Base-by-base conservation (phyloP, 2,113 vertebrate genomes). In the Meriones unguiculatus region DNA sequence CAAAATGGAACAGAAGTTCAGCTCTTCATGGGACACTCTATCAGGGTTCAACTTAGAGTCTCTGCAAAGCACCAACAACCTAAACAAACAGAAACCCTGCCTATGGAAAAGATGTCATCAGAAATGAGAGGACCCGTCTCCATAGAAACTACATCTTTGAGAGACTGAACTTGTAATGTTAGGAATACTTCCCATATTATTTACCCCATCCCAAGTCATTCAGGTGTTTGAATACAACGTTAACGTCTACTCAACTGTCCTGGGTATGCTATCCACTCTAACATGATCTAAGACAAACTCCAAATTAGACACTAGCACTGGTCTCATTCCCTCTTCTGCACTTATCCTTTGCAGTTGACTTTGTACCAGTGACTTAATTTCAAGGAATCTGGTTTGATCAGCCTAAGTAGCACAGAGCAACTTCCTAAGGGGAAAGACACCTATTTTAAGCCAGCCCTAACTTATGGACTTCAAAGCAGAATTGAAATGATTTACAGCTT, bases 31-130 rank as follows among this genome's bases (percentile, higher is more conserved):
- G 28, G 89, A 67, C 20, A 81, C 59, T 57, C 54, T 28, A 69
- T 86, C 59, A 80, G 52, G 57, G 54, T 38, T 95, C 30, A 87
- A 87, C 64, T 38, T 22, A 91, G 77, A 96, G 73, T 57, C 72
- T 80, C 69, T 54, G n/a, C 0, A 28, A 65, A 95, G 67, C 38
- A 89, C 14, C 59, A 91, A 54, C 65, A 92, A 81, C 81, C 35
- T 95, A 93, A 90, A 84, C 81, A 77, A 95, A 95, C 10, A 96
- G 87, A 93, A 93, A 13, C 41, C 14, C 28, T 77, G 41, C 25
- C 41, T 62, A 41, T 91, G 46, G 41, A 77, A 93, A 95, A 25
- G 28, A 65, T 52, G 20, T 57, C 84, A 91, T 59, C 2, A 0
- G 15, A 72, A 96, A 46, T 89, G 88, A 65, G 62, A 86, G 9